Evolutionary conservation across 2,113 vertebrate species (phyloP).

Genomic region (Siniperca knerii): DNA sequence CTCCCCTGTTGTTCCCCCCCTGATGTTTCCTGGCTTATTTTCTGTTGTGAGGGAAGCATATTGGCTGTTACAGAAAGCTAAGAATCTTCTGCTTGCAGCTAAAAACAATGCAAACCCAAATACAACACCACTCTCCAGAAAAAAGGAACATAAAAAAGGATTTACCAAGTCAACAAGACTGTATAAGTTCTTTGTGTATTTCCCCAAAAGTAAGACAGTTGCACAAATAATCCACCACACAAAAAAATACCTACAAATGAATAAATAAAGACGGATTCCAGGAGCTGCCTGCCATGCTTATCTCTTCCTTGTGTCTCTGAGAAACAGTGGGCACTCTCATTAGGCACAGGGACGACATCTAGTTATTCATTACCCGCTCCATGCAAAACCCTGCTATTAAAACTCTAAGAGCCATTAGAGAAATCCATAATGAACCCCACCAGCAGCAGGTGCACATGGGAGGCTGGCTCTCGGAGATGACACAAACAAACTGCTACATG

Average conservation of each 20-base stretch:
- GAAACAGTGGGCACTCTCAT: constrained; percentile 78
- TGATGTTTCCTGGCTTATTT: constrained; percentile 48
- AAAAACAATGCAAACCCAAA: constrained; percentile 24
- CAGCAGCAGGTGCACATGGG: constrained; percentile 80
- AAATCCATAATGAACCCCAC: constrained; percentile 81
- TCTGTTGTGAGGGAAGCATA: constrained; percentile 28
- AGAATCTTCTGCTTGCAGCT: constrained; percentile 4
- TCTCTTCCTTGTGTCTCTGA: constrained; percentile 64
- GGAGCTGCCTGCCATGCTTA: constrained; percentile 63
- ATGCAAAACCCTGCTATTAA: constrained; percentile 82
- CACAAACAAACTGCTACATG: constrained; percentile 75
- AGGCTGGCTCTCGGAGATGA: constrained; percentile 69
- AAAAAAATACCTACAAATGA: constrained; percentile 70
- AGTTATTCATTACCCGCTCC: constrained; percentile 80
- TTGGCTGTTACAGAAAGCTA: constrained; percentile 14
- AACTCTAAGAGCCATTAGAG: constrained; percentile 83
- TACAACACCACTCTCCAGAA: not conserved
- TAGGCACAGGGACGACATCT: constrained; percentile 76
- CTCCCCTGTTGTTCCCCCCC: constrained; percentile 43
- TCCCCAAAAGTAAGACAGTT: constrained; percentile 43
- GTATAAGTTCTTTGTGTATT: constrained; percentile 13
- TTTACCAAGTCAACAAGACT: constrained; percentile 32
- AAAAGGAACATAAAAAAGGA: not conserved
- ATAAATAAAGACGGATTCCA: constrained; percentile 72
- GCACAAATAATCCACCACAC: constrained; percentile 64